These are phyloP conservation scores for Orchesellides sinensis DNA, from an alignment of 2,888 invertebrate genomes.

Conservation along the genomic window DNA sequence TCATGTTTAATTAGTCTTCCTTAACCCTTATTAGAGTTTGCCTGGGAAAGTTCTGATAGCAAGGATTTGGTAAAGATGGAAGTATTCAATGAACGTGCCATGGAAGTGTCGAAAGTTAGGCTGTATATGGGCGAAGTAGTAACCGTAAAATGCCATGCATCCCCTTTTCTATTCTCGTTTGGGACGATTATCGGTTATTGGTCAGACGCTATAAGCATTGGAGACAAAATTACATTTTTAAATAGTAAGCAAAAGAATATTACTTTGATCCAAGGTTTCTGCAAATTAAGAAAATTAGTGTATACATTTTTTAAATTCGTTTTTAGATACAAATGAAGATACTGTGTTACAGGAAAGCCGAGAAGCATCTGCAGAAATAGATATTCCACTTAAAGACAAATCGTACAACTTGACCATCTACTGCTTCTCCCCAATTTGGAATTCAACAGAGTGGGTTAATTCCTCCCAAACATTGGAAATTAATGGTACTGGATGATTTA, in stretches of 20 bases:
- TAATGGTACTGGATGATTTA: background rate
- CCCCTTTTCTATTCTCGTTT: slow-evolving; percentile 28
- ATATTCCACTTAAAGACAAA: too few species aligned
- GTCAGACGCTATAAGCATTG: background rate
- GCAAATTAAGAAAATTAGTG: too few species aligned
- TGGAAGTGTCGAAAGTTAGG: background rate
- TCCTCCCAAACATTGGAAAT: slow-evolving; percentile 10
- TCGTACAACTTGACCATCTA: slow-evolving; percentile 3
- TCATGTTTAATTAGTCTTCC: background rate
- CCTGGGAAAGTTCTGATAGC: slow-evolving; percentile 30
- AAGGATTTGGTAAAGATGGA: slow-evolving; percentile 24
- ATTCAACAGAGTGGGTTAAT: slow-evolving; percentile 47
- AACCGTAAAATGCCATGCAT: slow-evolving; percentile 4
- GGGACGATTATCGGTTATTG: slow-evolving; percentile 29
- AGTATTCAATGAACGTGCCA: background rate
- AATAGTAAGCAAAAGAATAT: background rate
- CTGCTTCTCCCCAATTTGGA: slow-evolving; percentile 52
- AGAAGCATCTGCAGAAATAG: slow-evolving; percentile 1
- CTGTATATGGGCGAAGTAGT: background rate
- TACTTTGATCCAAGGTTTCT: too few species aligned
- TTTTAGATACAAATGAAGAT: background rate
- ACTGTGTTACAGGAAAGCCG: background rate
- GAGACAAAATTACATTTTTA: background rate
- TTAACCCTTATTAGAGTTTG: slow-evolving; percentile 16
- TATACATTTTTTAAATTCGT: background rate